Conservation (phyloP, 2,797 vertebrate species). For the Bothrops alternatus region DNA sequence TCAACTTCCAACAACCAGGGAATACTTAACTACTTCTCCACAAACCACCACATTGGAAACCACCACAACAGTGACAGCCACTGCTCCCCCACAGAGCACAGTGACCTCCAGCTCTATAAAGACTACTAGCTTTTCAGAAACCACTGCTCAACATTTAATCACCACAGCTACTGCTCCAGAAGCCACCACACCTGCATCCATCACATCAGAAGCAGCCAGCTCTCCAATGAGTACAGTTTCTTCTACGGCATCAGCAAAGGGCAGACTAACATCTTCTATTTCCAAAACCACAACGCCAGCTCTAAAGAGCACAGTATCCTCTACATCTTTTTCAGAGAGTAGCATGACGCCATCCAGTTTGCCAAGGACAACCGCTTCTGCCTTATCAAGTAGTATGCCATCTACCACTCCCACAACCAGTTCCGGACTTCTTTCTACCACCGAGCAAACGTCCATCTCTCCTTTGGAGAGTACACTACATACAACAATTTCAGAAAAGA, state of each 20-base stretch:
- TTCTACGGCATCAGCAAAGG: neutral
- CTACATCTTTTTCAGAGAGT: neutral
- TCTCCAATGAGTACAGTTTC: neutral
- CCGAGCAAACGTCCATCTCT: accelerated
- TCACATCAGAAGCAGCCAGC: neutral
- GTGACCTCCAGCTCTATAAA: neutral
- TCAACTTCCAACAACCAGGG: accelerated
- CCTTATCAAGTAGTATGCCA: neutral
- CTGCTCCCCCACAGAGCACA: neutral
- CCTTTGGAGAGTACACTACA: neutral
- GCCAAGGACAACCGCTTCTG: no score
- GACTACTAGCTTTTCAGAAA: neutral
- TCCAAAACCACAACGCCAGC: neutral
- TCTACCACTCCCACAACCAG: accelerated
- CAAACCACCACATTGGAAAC: neutral
- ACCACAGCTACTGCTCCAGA: neutral
- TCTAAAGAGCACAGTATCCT: neutral
- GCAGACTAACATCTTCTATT: neutral
- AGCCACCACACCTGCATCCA: neutral
- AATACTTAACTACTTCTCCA: neutral
- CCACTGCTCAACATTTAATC: neutral
- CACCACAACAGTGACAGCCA: no score
- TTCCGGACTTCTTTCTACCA: accelerated
- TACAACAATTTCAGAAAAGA: neutral
- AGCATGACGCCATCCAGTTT: neutral